Evolutionary conservation across 2,888 invertebrate species (phyloP).

Genomic region (Fissipunctia ypsillon): DNA sequence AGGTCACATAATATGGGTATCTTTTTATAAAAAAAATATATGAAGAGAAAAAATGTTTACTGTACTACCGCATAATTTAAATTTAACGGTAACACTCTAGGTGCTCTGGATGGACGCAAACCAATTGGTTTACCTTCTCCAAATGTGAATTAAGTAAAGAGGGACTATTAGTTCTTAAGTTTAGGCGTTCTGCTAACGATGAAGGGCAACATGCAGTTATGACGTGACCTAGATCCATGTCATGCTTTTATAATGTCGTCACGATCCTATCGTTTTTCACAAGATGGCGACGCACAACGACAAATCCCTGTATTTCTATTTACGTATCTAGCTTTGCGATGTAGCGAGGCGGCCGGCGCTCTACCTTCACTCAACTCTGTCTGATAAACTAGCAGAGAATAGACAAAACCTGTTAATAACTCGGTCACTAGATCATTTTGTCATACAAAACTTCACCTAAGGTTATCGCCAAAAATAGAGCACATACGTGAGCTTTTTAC

Average conservation of each 20-base stretch:
- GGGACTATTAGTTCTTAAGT: constrained; percentile 23
- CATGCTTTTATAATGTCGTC: constrained; percentile 86
- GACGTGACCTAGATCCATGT: constrained; percentile 81
- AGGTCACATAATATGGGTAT: neutral
- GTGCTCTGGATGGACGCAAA: constrained; percentile 44
- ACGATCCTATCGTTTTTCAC: constrained; percentile 90
- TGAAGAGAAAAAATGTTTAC: neutral
- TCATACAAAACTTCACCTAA: constrained; percentile 84
- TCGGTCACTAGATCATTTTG: constrained; percentile 84
- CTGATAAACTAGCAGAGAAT: constrained; percentile 64
- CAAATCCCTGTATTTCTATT: constrained; percentile 90
- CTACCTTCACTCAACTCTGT: constrained; percentile 56
- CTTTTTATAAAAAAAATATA: neutral
- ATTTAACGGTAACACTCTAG: constrained; percentile 27
- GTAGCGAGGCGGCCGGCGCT: constrained; percentile 73
- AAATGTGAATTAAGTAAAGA: constrained; percentile 28
- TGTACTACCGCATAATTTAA: constrained; percentile 29
- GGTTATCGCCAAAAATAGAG: constrained; percentile 89
- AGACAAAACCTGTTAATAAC: constrained; percentile 68
- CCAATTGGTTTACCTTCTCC: constrained; percentile 45
- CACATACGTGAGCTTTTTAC: constrained; percentile 90
- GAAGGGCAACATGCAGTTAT: constrained; percentile 56
- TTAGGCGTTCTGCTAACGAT: constrained; percentile 10
- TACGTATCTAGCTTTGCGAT: constrained; percentile 87
- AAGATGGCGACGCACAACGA: constrained; percentile 90